A percentile compares a stretch with the other conserved stretches of the same genome.
These are phyloP conservation scores for Thermophis baileyi DNA, from an alignment of 2,113 vertebrate species.

Conservation along the genomic window DNA sequence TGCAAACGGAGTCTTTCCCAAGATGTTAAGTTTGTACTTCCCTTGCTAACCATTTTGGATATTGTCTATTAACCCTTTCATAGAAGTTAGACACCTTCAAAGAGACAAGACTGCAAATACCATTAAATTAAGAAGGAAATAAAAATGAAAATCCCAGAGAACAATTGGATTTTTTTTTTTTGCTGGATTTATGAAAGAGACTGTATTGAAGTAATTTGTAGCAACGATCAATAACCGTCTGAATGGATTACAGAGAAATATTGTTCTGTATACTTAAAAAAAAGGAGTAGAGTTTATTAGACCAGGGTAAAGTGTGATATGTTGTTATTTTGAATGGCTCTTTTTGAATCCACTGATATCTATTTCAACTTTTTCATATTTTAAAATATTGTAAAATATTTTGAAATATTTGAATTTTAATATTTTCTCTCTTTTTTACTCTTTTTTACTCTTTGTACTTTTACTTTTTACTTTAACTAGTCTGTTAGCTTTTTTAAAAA, in stretches of 20 bases:
- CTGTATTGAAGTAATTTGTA: neutral
- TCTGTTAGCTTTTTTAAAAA: neutral
- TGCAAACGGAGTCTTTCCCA: neutral
- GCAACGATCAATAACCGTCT: neutral
- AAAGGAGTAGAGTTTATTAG: neutral
- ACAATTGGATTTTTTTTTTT: neutral
- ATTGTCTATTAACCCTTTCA: neutral
- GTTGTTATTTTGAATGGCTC: neutral
- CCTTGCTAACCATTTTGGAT: neutral
- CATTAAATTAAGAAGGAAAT: neutral
- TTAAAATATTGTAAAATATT: neutral
- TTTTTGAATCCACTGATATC: neutral
- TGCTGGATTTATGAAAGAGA: neutral
- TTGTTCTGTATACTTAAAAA: neutral
- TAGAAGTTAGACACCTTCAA: neutral
- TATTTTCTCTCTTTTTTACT: neutral
- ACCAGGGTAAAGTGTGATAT: neutral
- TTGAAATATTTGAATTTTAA: neutral
- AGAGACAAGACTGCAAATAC: neutral
- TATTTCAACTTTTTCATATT: neutral
- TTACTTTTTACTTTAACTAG: neutral
- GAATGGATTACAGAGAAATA: neutral
- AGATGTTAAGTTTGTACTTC: neutral
- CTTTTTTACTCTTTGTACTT: neutral
- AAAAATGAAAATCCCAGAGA: neutral